Conservation (phyloP, 2,113 vertebrate species). For the Alethe castanea region DNA sequence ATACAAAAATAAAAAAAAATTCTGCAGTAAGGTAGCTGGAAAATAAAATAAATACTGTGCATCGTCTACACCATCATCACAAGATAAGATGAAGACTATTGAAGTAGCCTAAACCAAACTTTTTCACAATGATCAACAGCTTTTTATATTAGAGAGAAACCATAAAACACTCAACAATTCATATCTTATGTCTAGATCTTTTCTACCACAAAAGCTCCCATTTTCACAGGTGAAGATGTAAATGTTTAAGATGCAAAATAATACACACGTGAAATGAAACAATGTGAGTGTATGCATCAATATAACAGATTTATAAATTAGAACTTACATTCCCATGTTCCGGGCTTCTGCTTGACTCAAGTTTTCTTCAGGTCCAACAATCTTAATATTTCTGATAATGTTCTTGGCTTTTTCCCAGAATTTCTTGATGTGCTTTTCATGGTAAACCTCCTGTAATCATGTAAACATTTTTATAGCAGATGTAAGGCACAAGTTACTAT, state of each 20-base stretch:
- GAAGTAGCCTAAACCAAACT: not conserved
- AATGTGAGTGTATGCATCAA: not conserved
- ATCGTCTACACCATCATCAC: not conserved
- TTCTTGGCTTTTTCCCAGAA: constrained; percentile 91
- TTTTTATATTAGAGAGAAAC: not conserved
- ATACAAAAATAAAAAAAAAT: not conserved
- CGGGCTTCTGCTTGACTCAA: constrained; percentile 94
- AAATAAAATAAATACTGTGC: not conserved
- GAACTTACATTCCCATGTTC: constrained; percentile 96
- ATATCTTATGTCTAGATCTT: not conserved
- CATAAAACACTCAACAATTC: not conserved
- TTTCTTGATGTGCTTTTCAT: constrained; percentile 93
- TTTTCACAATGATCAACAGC: not conserved
- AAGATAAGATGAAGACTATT: not conserved
- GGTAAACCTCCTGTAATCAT: constrained; percentile 90
- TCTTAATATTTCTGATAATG: constrained; percentile 84
- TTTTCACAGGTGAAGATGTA: not conserved
- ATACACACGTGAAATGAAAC: not conserved
- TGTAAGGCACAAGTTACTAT: not conserved
- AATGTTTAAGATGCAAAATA: not conserved
- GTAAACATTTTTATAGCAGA: constrained; percentile 36
- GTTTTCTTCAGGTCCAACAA: constrained; percentile 94
- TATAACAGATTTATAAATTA: not conserved
- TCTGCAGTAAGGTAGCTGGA: not conserved
- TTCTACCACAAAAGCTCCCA: not conserved